Percentiles rank a stretch among this genome's conserved stretches.
Conservation (phyloP, 2,797 vertebrate genomes). For the Sphaeramia orbicularis region DNA sequence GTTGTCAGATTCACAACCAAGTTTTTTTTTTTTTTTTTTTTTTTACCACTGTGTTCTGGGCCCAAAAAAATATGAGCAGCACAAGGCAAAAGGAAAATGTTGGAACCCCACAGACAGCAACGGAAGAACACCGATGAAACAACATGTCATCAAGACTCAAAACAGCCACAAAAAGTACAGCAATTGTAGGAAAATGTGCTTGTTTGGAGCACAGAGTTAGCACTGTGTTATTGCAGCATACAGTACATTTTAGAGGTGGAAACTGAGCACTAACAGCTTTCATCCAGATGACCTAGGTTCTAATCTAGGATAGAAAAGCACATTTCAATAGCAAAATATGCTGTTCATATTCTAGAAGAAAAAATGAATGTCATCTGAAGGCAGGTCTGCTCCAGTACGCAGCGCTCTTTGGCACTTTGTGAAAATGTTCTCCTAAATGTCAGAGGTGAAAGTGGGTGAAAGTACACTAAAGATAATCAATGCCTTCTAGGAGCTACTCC, state of each 20-base stretch:
- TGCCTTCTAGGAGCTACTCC: conserved; percentile 20
- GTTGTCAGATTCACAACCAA: not conserved
- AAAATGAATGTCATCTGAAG: conserved; percentile 27
- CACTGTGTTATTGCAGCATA: not conserved
- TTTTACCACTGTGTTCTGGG: conserved; percentile 14
- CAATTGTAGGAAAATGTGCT: conserved; percentile 16
- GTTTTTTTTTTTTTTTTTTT: conserved; percentile 20
- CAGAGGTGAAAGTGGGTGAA: conserved; percentile 35
- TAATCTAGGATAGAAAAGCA: not conserved
- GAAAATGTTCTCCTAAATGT: conserved; percentile 60
- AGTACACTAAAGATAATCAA: conserved; percentile 46
- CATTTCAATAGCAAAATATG: not conserved
- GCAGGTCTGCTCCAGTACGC: conserved; percentile 9
- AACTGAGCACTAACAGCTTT: not conserved
- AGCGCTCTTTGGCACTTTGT: conserved; percentile 29
- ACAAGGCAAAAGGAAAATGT: conserved; percentile 1
- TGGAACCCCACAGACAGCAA: conserved; percentile 8
- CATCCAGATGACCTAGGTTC: not conserved
- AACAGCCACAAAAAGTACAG: conserved; percentile 7
- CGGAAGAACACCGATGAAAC: conserved; percentile 15
- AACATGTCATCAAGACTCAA: conserved; percentile 23
- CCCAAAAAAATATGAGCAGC: conserved; percentile 12
- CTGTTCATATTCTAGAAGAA: too few species aligned
- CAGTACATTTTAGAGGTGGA: not conserved
- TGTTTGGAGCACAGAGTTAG: not conserved